Evolutionary conservation across 2,113 vertebrate genomes (phyloP).

Genomic region (Dromiciops gliroides): DNA sequence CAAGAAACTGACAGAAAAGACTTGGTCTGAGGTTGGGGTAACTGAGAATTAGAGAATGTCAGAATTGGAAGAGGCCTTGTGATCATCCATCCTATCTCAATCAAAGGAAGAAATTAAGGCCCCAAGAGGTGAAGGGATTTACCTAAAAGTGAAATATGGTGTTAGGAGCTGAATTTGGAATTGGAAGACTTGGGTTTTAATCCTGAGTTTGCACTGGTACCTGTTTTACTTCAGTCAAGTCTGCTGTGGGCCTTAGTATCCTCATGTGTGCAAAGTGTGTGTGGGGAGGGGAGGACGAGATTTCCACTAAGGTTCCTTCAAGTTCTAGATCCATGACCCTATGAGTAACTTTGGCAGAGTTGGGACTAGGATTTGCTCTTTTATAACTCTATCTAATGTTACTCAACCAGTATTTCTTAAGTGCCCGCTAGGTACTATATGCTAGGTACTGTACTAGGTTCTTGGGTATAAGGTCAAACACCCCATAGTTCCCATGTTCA

Average conservation of each 20-base stretch:
- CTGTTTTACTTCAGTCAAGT: not conserved
- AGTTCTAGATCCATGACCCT: not conserved
- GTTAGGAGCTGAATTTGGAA: not conserved
- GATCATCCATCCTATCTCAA: not conserved
- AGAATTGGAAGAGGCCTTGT: not conserved
- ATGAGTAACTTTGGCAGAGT: not conserved
- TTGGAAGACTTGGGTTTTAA: not conserved
- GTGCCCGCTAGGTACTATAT: not conserved
- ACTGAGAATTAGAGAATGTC: not conserved
- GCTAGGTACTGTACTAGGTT: not conserved
- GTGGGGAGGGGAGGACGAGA: no score
- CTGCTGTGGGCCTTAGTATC: no score
- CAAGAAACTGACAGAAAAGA: not conserved
- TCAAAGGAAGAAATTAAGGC: not conserved
- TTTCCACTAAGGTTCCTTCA: not conserved
- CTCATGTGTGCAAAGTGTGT: not conserved
- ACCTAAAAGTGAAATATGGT: not conserved
- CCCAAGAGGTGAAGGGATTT: not conserved
- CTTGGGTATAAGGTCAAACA: not conserved
- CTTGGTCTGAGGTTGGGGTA: not conserved
- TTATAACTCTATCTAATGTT: not conserved
- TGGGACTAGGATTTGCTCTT: not conserved
- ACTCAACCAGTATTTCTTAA: not conserved
- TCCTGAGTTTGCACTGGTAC: not conserved
- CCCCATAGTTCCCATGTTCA: not conserved